Percentiles rank a stretch among this genome's conserved stretches.
Conservation (phyloP, 1,140 invertebrate genomes). For the Neuroterus valhalla region DNA sequence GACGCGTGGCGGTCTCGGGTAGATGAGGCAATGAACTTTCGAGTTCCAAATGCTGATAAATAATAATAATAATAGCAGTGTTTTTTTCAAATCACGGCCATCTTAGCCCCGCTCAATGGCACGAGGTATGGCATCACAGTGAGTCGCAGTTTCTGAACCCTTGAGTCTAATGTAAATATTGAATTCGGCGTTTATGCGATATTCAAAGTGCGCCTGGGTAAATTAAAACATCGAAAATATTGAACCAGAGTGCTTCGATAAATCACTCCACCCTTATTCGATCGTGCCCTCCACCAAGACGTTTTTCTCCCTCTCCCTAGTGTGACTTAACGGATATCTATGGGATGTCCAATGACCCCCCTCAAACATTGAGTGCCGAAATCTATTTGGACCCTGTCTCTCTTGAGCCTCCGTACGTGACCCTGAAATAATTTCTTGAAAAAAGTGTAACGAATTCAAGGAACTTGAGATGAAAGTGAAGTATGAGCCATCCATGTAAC, state of each 20-base stretch:
- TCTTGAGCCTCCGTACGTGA: conserved; percentile 3
- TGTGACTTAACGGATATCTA: conserved; percentile 8
- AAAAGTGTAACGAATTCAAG: conserved; percentile 26
- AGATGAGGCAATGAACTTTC: no score
- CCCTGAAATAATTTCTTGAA: conserved; percentile 24
- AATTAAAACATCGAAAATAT: conserved; percentile 28
- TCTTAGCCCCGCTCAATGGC: no score
- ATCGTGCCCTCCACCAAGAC: conserved; percentile 7
- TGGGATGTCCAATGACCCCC: neutral
- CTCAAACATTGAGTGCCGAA: conserved; percentile 1
- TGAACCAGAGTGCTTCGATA: conserved; percentile 9
- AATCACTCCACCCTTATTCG: neutral
- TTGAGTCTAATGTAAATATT: conserved; percentile 11
- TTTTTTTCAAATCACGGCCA: conserved; percentile 22
- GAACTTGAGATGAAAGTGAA: conserved; percentile 17
- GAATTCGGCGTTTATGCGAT: neutral
- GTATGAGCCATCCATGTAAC: conserved; percentile 20
- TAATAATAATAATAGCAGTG: no score
- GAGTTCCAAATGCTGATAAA: no score
- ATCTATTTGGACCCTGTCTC: conserved; percentile 20
- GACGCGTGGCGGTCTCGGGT: no score
- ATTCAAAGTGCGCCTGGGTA: conserved; percentile 4
- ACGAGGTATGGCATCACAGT: no score
- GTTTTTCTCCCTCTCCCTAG: neutral
- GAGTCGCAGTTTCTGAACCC: no score